Percentiles rank a stretch among this genome's conserved stretches.
phyloP scores from a whole-genome alignment of 1,140 invertebrate genomes.

The Bombus polaris region DNA sequence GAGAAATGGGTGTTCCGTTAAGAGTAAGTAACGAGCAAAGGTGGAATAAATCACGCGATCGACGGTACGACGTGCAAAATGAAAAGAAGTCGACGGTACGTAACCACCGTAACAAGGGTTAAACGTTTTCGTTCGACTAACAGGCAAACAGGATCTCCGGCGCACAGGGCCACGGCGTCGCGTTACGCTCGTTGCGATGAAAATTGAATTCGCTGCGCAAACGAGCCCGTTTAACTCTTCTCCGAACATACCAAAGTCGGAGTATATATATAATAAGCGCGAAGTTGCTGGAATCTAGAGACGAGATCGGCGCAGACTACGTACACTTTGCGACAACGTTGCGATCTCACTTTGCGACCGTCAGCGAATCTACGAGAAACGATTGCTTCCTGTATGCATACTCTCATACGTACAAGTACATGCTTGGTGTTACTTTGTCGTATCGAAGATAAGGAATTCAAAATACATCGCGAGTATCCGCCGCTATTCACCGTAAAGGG shows the following conservation, averaged over 20 bases:
- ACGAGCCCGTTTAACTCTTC: slow-evolving; percentile 18
- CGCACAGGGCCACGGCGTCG: background rate
- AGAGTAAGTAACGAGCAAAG: too few species aligned
- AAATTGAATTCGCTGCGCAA: background rate
- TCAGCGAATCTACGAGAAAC: background rate
- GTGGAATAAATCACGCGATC: background rate
- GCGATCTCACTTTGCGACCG: background rate
- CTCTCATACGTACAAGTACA: too few species aligned
- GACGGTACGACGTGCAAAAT: background rate
- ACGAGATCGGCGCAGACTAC: background rate
- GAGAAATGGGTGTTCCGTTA: background rate
- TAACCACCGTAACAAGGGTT: background rate
- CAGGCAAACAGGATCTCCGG: background rate
- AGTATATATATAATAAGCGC: too few species aligned
- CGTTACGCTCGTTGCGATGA: background rate
- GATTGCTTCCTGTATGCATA: background rate
- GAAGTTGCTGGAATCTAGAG: too few species aligned
- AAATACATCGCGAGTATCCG: background rate
- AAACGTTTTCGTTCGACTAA: background rate
- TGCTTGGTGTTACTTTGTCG: too few species aligned
- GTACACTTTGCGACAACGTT: background rate
- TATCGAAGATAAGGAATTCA: background rate
- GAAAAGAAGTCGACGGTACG: slow-evolving; percentile 51
- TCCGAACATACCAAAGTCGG: background rate
- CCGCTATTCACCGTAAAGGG: too few species aligned